Evolutionary conservation across 2,113 vertebrate species (phyloP), one percentile per base, ranked within the genome.

Genomic region (Onychostoma macrolepis): DNA sequence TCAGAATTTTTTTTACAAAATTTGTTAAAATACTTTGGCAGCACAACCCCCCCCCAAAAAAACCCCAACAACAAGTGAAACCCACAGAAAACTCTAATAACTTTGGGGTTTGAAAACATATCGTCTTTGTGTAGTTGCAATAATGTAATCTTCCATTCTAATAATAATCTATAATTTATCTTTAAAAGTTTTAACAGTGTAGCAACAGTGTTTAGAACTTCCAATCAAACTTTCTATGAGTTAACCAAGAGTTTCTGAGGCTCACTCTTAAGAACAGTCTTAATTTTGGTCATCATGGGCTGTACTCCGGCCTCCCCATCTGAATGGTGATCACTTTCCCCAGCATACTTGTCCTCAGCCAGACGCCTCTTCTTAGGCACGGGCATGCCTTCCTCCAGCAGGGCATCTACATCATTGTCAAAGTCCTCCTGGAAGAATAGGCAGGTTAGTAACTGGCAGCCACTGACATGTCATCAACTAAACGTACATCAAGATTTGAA

Each of bases 261-360:
- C 98, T 97, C 95, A 99, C 98, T 99, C 96, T 99, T 99, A 91
- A 99, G 95, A 56, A 99, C 97, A 58, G 98, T 99, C 96, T 99
- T 99, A 91, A 99, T 99, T 97, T 99, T 99, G 96, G 98, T 99
- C 96, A 99, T 97, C 98, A 99, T 98, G 36, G 98, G 98, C 94
- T 99, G 98, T 86, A 99, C 97, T 0, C 96, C 96, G 11, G 95
- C 96, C 93, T 99, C 98, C 83, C 96, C 97, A 48, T 99, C 98
- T 17, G 98, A 99, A 24, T 94, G 96, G 91, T 98, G 98, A 93
- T 99, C 98, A 38, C 98, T 99, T 67, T 99, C 98, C 92, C 94
- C 97, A 1, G 89, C 95, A 0, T 94, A 96, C 92, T 97, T 97
- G 90, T 98, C 97, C 76, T 98, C 97, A 0, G 94, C 82, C 13